A percentile compares a stretch with the other conserved stretches of the same genome.
These are phyloP conservation scores for Phocoena phocoena DNA, from an alignment of 2,113 vertebrate species.

Conservation along the genomic window DNA sequence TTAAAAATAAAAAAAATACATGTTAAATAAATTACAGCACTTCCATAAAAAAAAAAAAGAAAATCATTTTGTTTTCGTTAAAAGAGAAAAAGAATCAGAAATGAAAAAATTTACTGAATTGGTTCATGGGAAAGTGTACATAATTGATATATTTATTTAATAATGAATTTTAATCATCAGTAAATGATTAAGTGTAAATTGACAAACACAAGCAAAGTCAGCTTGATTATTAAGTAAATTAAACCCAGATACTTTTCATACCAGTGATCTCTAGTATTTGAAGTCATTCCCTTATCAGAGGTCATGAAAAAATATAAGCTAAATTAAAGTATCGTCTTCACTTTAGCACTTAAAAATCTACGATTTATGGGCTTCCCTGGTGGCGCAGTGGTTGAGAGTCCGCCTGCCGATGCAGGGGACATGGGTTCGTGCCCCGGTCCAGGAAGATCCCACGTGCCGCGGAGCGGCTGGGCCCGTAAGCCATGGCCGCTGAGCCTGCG, in stretches of 20 bases:
- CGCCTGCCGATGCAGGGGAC: too few species aligned
- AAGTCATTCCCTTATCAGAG: not conserved
- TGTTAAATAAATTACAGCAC: too few species aligned
- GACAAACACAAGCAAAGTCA: not conserved
- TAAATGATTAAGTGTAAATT: not conserved
- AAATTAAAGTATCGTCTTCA: not conserved
- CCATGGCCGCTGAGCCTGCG: too few species aligned
- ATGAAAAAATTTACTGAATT: not conserved
- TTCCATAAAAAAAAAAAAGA: too few species aligned
- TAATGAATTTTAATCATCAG: slow-evolving; percentile 9
- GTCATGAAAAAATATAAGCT: not conserved
- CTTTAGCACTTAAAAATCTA: not conserved
- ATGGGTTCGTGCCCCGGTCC: too few species aligned
- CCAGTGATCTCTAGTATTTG: not conserved
- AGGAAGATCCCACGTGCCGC: too few species aligned
- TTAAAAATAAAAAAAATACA: too few species aligned
- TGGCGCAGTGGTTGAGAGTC: too few species aligned
- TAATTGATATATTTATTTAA: not conserved
- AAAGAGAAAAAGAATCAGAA: not conserved
- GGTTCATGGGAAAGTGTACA: not conserved
- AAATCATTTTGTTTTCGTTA: not conserved
- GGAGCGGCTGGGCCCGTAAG: too few species aligned
- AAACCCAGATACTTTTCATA: not conserved
- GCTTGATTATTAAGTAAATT: not conserved
- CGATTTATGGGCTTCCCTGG: not conserved